Conservation (phyloP, 2,888 invertebrate genomes). For the Aporophyla nigra region DNA sequence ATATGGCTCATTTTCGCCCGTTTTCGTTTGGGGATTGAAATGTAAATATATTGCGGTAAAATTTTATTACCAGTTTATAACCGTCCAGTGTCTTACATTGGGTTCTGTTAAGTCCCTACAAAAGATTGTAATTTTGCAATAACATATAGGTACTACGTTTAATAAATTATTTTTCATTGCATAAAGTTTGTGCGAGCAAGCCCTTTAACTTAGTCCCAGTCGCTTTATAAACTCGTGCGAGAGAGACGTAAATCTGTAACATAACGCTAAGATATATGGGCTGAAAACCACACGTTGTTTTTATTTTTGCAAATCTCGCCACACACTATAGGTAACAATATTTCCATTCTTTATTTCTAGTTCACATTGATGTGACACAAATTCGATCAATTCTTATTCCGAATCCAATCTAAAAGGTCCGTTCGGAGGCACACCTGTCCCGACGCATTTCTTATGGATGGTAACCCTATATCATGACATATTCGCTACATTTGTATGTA, state of each 20-base stretch:
- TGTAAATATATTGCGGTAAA: not conserved
- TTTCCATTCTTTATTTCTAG: constrained; percentile 35
- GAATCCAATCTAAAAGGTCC: constrained; percentile 61
- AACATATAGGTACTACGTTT: not conserved
- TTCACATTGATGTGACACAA: constrained; percentile 57
- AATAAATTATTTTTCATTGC: not conserved
- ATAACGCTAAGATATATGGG: not conserved
- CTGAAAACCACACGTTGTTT: not conserved
- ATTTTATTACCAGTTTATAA: no score
- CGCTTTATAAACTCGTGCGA: no score
- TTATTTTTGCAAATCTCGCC: constrained; percentile 2
- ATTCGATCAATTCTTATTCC: constrained; percentile 64
- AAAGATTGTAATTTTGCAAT: no score
- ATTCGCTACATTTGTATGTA: constrained; percentile 69
- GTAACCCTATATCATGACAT: constrained; percentile 66
- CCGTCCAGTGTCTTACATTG: no score
- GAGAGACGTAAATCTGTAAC: not conserved
- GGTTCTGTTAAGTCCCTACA: no score
- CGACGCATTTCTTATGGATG: constrained; percentile 60
- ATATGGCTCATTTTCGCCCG: no score
- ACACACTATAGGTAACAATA: constrained; percentile 17
- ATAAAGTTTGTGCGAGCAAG: not conserved
- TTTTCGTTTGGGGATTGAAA: no score
- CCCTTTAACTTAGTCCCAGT: not conserved
- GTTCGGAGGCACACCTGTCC: constrained; percentile 64